Evolutionary conservation across 2,888 invertebrate genomes (phyloP).

Genomic region (Pseudococcus viburni): DNA sequence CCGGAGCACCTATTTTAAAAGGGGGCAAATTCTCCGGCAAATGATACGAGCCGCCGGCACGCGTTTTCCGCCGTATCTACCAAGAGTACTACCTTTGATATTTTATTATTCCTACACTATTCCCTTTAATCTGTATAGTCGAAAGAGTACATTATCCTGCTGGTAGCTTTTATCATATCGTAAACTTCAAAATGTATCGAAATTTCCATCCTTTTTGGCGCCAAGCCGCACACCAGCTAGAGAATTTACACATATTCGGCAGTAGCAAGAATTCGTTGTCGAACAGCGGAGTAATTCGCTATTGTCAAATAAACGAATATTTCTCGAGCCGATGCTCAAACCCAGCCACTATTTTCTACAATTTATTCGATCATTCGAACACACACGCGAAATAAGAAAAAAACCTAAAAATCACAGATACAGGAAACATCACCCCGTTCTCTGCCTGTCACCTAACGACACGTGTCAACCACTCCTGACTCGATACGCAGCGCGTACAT

Average conservation of each 20-base stretch:
- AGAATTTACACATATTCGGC: too few species aligned
- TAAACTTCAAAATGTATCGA: not conserved
- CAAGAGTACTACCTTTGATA: constrained; percentile 25
- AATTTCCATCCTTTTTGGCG: not conserved
- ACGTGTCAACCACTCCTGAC: not conserved
- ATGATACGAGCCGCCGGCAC: constrained; percentile 11
- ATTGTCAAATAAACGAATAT: too few species aligned
- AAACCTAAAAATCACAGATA: too few species aligned
- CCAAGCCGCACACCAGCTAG: not conserved
- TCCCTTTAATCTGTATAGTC: not conserved
- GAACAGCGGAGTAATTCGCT: too few species aligned
- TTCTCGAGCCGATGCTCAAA: too few species aligned
- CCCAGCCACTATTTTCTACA: too few species aligned
- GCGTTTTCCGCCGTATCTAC: not conserved
- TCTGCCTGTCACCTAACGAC: not conserved
- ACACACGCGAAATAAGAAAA: too few species aligned
- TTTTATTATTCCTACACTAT: not conserved
- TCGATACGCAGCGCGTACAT: not conserved
- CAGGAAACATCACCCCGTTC: too few species aligned
- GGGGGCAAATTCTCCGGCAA: not conserved
- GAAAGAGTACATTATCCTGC: not conserved
- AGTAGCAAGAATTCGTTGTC: too few species aligned
- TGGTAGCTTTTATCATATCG: not conserved
- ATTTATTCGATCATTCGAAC: too few species aligned
- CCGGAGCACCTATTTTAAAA: not conserved